These are phyloP conservation scores for Clupea harengus DNA, from an alignment of 2,113 vertebrate species.

Conservation along the genomic window DNA sequence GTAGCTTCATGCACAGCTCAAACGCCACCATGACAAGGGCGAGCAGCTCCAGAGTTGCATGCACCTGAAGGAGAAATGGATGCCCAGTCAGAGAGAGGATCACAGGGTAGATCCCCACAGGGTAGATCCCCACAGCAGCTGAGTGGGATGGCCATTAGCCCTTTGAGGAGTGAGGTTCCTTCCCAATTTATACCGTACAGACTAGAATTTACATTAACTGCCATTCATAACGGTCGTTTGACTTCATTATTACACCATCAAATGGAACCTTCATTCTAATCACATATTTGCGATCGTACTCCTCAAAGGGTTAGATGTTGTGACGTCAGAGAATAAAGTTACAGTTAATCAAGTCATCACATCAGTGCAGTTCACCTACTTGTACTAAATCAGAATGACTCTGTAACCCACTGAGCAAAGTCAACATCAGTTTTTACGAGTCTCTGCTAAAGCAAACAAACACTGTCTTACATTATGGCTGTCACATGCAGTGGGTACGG, in stretches of 20 bases:
- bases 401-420: not conserved
- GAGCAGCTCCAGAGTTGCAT: slow-evolving; percentile 91
- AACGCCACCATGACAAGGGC: slow-evolving; percentile 90
- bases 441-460: not conserved
- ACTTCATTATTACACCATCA: too few relatives aligned
- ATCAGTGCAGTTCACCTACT: not conserved
- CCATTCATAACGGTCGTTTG: too few relatives aligned
- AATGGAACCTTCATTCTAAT: too few relatives aligned
- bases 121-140: too few relatives aligned
- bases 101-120: not conserved
- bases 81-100: not conserved
- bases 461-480: not conserved
- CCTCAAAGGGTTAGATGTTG: not conserved
- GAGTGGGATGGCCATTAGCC: too few relatives aligned
- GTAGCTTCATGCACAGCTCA: slow-evolving; percentile 93
- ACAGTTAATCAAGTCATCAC: not conserved
- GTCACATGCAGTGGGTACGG: not conserved
- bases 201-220: too few relatives aligned
- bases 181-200: too few relatives aligned
- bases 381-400: not conserved
- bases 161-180: too few relatives aligned
- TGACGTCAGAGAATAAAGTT: not conserved
- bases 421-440: not conserved
- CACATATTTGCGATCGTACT: too few relatives aligned
- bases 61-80: slow-evolving; percentile 72